phyloP scores from a whole-genome alignment of 2,888 invertebrate genomes.

The Gastrophysa polygoni region DNA sequence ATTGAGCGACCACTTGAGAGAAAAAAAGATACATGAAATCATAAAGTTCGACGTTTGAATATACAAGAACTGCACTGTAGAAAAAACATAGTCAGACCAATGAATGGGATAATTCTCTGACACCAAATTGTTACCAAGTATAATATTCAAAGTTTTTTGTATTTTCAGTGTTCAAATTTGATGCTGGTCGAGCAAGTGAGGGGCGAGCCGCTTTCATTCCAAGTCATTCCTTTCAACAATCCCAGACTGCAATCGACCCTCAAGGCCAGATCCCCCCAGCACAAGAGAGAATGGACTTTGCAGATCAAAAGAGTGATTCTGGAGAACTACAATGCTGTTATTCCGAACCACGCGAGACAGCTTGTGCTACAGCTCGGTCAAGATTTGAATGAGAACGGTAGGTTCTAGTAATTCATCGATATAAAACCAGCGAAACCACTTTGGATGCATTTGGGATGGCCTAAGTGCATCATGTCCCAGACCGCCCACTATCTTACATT shows the following conservation, averaged over 20 bases:
- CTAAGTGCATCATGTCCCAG: too few species aligned
- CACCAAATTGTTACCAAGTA: too few species aligned
- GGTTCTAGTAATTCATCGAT: slow-evolving; percentile 20
- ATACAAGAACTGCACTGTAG: too few species aligned
- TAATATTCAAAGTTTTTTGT: slow-evolving; percentile 24
- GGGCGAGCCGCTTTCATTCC: slow-evolving; percentile 93
- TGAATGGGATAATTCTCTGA: too few species aligned
- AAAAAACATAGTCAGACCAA: too few species aligned
- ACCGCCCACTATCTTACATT: too few species aligned
- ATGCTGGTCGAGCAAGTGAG: slow-evolving; percentile 96
- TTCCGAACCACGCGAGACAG: slow-evolving; percentile 93
- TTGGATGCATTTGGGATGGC: too few species aligned
- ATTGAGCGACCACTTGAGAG: too few species aligned
- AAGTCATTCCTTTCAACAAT: slow-evolving; percentile 95
- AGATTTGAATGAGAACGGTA: slow-evolving; percentile 58
- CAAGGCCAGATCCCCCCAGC: slow-evolving; percentile 80
- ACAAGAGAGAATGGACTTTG: slow-evolving; percentile 85
- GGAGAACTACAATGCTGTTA: slow-evolving; percentile 91
- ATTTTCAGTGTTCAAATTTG: slow-evolving; percentile 89
- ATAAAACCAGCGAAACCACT: too few species aligned
- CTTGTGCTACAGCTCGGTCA: slow-evolving; percentile 89
- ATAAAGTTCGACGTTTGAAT: too few species aligned
- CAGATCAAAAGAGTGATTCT: slow-evolving; percentile 87
- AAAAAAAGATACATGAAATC: too few species aligned
- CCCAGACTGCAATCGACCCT: slow-evolving; percentile 89